Evolutionary conservation across 2,888 invertebrate species (phyloP).

Genomic region (Ischnus inquisitorius): DNA sequence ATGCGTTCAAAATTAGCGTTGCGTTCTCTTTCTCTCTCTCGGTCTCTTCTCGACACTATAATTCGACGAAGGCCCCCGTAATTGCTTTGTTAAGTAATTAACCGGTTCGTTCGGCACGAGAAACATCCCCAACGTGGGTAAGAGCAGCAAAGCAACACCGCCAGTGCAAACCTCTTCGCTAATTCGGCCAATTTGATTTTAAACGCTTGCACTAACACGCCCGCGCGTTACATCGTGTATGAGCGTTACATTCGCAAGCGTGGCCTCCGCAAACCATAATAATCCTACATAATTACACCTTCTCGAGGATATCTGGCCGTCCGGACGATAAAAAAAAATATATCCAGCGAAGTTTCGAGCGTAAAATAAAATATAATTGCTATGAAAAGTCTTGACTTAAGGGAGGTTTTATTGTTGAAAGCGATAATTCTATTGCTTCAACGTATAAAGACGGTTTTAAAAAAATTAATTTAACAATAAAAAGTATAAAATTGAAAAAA

Average conservation of each 20-base stretch:
- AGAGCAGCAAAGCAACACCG: conserved; percentile 58
- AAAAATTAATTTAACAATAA: background rate
- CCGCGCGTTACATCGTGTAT: background rate
- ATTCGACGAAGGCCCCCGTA: conserved; percentile 77
- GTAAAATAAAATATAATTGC: background rate
- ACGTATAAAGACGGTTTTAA: too few relatives aligned
- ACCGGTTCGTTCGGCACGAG: conserved; percentile 75
- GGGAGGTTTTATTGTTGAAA: background rate
- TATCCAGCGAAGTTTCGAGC: background rate
- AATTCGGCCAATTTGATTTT: conserved; percentile 79
- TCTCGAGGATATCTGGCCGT: conserved; percentile 3
- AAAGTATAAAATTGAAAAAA: background rate
- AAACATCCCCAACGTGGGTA: conserved; percentile 63
- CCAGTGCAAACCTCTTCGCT: conserved; percentile 70
- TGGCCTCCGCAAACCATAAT: conserved; percentile 21
- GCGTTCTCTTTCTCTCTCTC: background rate
- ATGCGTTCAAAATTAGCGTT: conserved; percentile 28
- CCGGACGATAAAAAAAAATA: background rate
- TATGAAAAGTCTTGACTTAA: background rate
- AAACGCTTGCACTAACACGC: conserved; percentile 70
- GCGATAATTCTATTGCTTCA: background rate
- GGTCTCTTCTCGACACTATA: conserved; percentile 65
- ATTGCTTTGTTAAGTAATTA: conserved; percentile 80
- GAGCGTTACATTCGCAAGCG: background rate
- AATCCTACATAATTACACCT: conserved; percentile 53